Evolutionary conservation across 2,888 invertebrate genomes (phyloP).

Genomic region (Gasteruption jaculator): DNA sequence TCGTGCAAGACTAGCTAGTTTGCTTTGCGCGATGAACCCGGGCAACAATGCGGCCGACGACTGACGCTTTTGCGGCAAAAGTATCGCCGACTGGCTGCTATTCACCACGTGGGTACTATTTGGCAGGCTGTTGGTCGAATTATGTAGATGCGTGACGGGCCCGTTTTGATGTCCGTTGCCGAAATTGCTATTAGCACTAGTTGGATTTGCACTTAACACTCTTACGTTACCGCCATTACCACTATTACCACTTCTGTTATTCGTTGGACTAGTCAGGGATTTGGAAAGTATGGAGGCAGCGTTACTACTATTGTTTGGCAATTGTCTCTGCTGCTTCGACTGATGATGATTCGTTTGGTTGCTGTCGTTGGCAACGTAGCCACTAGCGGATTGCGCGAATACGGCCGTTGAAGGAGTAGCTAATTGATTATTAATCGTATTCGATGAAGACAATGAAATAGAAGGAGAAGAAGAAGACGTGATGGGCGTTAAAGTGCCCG

Average conservation of each 20-base stretch:
- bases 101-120: constrained; percentile 38
- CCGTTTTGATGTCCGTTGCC: constrained; percentile 48
- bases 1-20: constrained; percentile 44
- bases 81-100: constrained; percentile 42
- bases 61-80: constrained; percentile 47
- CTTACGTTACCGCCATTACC: constrained; percentile 27
- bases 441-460: constrained; percentile 25
- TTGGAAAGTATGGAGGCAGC: constrained; percentile 45
- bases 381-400: constrained; percentile 9
- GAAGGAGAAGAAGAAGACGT: constrained; percentile 29
- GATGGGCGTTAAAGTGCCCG: constrained; percentile 21
- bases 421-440: constrained; percentile 15
- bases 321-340: constrained; percentile 37
- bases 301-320: constrained; percentile 33
- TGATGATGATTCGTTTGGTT: constrained; percentile 32
- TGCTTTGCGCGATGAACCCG: constrained; percentile 43
- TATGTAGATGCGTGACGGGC: constrained; percentile 34
- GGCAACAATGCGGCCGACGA: constrained; percentile 46
- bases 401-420: constrained; percentile 1
- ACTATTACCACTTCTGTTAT: constrained; percentile 36
- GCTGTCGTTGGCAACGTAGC: constrained; percentile 19
- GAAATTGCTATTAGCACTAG: constrained; percentile 37
- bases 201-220: constrained; percentile 30
- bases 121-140: constrained; percentile 36
- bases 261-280: constrained; percentile 48